Evolutionary conservation across 2,113 vertebrate genomes (phyloP), one percentile per base, ranked within the genome.

Genomic region (Calidris pygmaea): DNA sequence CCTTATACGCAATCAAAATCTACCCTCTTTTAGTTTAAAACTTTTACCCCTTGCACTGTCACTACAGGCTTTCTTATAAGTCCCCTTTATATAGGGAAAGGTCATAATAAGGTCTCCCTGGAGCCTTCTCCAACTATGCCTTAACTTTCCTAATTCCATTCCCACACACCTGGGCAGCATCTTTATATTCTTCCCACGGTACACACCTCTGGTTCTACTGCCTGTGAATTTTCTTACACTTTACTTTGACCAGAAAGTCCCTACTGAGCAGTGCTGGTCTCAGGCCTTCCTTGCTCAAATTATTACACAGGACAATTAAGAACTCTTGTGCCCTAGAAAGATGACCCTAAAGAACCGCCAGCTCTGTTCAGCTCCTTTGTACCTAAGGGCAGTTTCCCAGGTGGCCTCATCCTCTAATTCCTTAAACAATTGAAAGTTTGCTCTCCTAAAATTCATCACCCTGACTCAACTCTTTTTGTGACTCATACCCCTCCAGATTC

Each of bases 291-390:
- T 65, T 70, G 19, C 37, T 22, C 5, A 14, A 82, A 37, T 82
- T 70, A 56, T 56, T 70, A 41, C 21, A 22, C 0, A 0, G 22
- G 29, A 30, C 18, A 48, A 73, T 59, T 0, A 0, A 85, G 59
- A 60, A 12, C 4, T 66, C 5, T 58, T 56, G 35, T 3, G 3
- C 45, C 23, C 8, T 27, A 87, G 58, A 76, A 72, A 87, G 87
- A 39, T 3, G 4, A 68, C 12, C 55, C 85, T 34, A 50, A 67
- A 76, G 17, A 72, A 5, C 23, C 67, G 39, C 20, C 62, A 89
- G 9, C 10, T 66, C 9, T 75, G 9, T 87, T 91, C 60, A 71
- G 7, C 29, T 76, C 24, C 47, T 35, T 37, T 92, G 34, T 84
- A 34, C 24, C 8, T 10, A 7, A 52, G 35, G 6, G 9, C 18